A percentile compares a stretch with the other conserved stretches of the same genome.
phyloP scores from a whole-genome alignment of 1,140 invertebrate species.

The Thrips palmi region DNA sequence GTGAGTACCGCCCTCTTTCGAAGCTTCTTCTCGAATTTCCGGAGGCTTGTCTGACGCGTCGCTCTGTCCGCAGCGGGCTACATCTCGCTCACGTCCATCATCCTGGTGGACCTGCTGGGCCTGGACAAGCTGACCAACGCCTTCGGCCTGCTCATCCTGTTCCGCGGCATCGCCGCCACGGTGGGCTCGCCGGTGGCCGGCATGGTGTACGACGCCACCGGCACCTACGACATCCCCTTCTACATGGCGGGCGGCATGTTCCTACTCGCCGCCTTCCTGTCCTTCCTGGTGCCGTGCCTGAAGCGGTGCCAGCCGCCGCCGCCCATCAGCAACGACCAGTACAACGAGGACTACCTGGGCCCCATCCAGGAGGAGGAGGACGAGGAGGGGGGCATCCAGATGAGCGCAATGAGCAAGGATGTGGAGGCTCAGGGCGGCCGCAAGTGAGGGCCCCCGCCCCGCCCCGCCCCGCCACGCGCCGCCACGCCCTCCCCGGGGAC shows the following conservation, averaged over 20 bases:
- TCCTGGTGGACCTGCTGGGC: constrained; percentile 87
- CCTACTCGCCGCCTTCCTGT: constrained; percentile 61
- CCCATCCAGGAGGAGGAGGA: constrained; percentile 59
- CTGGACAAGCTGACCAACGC: constrained; percentile 91
- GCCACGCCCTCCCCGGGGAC: too few species aligned
- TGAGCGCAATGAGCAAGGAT: too few species aligned
- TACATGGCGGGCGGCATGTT: constrained; percentile 82
- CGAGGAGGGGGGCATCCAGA: constrained; percentile 43
- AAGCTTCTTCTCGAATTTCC: too few species aligned
- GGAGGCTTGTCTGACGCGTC: too few species aligned
- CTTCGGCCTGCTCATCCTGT: constrained; percentile 86
- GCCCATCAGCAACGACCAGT: too few species aligned
- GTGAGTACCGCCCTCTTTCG: constrained; percentile 68
- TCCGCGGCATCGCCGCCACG: constrained; percentile 81
- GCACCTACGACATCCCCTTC: constrained; percentile 75
- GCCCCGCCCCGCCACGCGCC: too few species aligned
- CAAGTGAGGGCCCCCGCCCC: too few species aligned
- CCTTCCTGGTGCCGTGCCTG: constrained; percentile 63
- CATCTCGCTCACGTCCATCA: constrained; percentile 94
- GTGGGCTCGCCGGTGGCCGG: constrained; percentile 68
- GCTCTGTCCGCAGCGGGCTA: constrained; percentile 65
- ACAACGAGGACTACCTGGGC: constrained; percentile 45
- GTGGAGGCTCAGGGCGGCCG: too few species aligned
- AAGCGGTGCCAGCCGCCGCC: constrained; percentile 35
- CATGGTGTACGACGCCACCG: constrained; percentile 69